These are phyloP conservation scores for Chrysodeixis includens DNA, from an alignment of 2,888 invertebrate species.

Conservation along the genomic window DNA sequence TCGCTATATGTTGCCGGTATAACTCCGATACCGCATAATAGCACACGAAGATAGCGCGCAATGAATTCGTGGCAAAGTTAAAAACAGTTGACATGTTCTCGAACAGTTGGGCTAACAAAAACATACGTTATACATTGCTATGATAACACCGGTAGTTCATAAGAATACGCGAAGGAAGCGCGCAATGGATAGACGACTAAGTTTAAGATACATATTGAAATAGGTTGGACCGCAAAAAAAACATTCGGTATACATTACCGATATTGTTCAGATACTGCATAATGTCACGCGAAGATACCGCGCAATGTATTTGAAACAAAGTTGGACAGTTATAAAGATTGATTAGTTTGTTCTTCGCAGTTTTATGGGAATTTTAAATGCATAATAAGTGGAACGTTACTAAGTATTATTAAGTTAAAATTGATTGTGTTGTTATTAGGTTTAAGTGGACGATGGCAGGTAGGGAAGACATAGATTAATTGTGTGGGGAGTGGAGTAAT, in stretches of 20 bases:
- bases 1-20: slow-evolving; percentile 35
- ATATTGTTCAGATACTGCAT: slow-evolving; percentile 14
- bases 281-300: background rate
- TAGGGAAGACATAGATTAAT: too few species aligned
- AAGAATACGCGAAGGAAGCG: too few species aligned
- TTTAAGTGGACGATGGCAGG: background rate
- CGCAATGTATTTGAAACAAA: slow-evolving; percentile 27
- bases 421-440: background rate
- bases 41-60: slow-evolving; percentile 7
- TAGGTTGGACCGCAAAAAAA: too few species aligned
- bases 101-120: too few species aligned
- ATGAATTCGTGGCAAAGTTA: slow-evolving; percentile 20
- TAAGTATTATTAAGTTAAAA: background rate
- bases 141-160: too few species aligned
- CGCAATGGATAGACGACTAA: too few species aligned
- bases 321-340: slow-evolving; percentile 35
- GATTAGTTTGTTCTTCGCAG: slow-evolving; percentile 46
- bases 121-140: too few species aligned
- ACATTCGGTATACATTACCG: slow-evolving; percentile 34
- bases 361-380: background rate
- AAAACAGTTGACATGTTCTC: too few species aligned
- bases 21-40: slow-evolving; percentile 5
- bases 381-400: background rate
- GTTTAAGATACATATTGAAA: too few species aligned
- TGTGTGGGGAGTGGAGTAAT: too few species aligned